Evolutionary conservation across 2,113 vertebrate species (phyloP).

Genomic region (Labeo catla): DNA sequence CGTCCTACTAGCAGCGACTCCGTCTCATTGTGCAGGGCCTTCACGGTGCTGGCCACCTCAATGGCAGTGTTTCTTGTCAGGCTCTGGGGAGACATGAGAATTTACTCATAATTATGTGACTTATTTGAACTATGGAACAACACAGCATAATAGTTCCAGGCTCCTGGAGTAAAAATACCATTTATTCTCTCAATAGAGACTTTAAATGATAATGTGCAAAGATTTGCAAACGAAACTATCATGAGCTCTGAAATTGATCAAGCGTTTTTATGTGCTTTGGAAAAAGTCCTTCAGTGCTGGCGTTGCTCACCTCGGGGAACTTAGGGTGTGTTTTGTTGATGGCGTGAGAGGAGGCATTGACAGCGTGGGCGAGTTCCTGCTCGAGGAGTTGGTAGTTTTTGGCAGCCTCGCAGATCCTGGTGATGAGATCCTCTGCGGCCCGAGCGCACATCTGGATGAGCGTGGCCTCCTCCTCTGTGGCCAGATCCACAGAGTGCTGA

Average conservation of each 20-base stretch:
- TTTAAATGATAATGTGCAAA: not conserved
- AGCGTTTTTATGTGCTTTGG: not conserved
- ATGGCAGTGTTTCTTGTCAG: slow-evolving; percentile 93
- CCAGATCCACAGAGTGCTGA: slow-evolving; percentile 89
- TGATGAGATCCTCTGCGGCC: slow-evolving; percentile 94
- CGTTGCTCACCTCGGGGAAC: slow-evolving; percentile 87
- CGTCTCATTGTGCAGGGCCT: slow-evolving; percentile 95
- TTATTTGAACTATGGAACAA: not conserved
- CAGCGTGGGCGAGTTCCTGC: slow-evolving; percentile 96
- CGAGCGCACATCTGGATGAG: slow-evolving; percentile 90
- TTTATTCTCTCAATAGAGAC: not conserved
- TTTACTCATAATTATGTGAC: not conserved
- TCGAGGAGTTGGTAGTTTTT: slow-evolving; percentile 91
- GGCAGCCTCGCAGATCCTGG: slow-evolving; percentile 97
- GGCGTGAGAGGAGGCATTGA: slow-evolving; percentile 96
- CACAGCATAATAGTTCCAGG: not conserved
- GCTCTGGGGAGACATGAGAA: slow-evolving; percentile 75
- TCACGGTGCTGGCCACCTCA: slow-evolving; percentile 93
- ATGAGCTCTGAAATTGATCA: not conserved
- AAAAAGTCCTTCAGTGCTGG: not conserved
- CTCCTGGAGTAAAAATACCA: not conserved
- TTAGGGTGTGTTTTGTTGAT: slow-evolving; percentile 96
- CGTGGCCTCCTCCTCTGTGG: slow-evolving; percentile 86
- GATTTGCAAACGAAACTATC: not conserved
- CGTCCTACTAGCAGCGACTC: slow-evolving; percentile 91